Evolutionary conservation across 92 coral and sea anemone species (phyloP), one percentile per base, ranked within the genome.

Genomic region (Palythoa caribaeorum): DNA sequence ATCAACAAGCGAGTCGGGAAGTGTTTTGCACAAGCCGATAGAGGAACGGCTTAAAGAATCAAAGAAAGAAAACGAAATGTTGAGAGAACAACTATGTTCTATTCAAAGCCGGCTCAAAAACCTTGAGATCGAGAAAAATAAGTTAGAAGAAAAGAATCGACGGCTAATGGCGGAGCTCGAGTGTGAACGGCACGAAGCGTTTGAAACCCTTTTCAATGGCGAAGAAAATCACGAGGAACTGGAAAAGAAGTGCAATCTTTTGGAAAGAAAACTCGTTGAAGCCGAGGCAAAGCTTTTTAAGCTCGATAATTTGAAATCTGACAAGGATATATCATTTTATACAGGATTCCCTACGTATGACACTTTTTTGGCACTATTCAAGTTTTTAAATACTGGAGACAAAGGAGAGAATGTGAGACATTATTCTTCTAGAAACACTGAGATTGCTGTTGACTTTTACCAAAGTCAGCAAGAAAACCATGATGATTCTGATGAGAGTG

Each of bases 361-460:
- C 63, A 57, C 63, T 57, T 57, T 57, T 10, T 19, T 66, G 86
- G 86, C 87, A 2, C 19, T 78, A 9, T 88, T 40, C 28, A 38
- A 88, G 35, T 88, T 63, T 70, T 71, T 88, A 20, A 53, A 88
- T 52, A 59, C 79, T 59, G 90, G 90, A 8, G 78, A 79, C 28
- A 37, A 48, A 39, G 90, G 90, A 17, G 71, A 88, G 54, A 88
- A 88, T 66, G 52, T 79, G 36, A 69, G 71, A 16, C 16, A 88
- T 44, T 88, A 68, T 57, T 38, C 40, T 38, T 65, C 86, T 63
- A 44, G 66, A 39, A 68, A 53, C 13, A 79, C 51, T 13, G 75
- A 63, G 13, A 37, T 53, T 77, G 20, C 16, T 65, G 78, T n/a
- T 63, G 87, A 51, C 53, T 28, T 65, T 21, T 28, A 44, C 55